Evolutionary conservation across 2,113 vertebrate genomes (phyloP), one percentile per base, ranked within the genome.

Genomic region (Cettia cetti): DNA sequence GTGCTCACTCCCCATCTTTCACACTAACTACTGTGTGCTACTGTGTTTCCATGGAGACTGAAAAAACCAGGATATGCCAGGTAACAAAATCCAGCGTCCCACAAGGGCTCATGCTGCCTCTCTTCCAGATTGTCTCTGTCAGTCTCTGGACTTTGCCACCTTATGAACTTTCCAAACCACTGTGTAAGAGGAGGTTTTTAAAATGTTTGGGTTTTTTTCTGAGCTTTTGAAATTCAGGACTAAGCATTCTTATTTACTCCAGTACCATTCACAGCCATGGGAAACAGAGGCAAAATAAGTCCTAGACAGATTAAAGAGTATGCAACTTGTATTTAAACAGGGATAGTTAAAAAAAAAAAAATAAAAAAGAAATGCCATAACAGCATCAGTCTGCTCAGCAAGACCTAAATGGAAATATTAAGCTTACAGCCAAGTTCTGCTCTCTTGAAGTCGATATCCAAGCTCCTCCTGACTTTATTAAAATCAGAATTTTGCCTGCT

Each of bases 11-110:
- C 22, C 83, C 47, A 61, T 47, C 69, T 44, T 90, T 53, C 5
- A 11, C 26, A 15, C 59, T 30, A 23, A 7, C n/a, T n/a, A n/a
- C n/a, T n/a, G n/a, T 0, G 1, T 21, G 56, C n/a, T 31, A 31
- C n/a, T 45, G 28, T 2, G 9, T 87, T 92, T 86, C 90, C 15
- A 6, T 44, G 66, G 57, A 94, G 81, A 85, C 1, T 10, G 13
- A 44, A 76, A 92, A 72, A 69, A 56, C 19, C 40, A 85, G 72
- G 70, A 71, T 26, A 9, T 42, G 33, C 26, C 66, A 54, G 35
- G 65, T 91, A 64, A 86, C 28, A 83, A 64, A 86, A 66, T 47
- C 79, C 19, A 79, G 61, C 54, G 59, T 35, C 56, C n/a, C 70
- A 79, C 31, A 52, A 60, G 66, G 30, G 65, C 33, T 94, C 35